Percentiles rank a stretch among this genome's conserved stretches.
Evolutionary conservation across 2,113 vertebrate genomes (phyloP).

Genomic region (Machaerirhynchus nigripectus): DNA sequence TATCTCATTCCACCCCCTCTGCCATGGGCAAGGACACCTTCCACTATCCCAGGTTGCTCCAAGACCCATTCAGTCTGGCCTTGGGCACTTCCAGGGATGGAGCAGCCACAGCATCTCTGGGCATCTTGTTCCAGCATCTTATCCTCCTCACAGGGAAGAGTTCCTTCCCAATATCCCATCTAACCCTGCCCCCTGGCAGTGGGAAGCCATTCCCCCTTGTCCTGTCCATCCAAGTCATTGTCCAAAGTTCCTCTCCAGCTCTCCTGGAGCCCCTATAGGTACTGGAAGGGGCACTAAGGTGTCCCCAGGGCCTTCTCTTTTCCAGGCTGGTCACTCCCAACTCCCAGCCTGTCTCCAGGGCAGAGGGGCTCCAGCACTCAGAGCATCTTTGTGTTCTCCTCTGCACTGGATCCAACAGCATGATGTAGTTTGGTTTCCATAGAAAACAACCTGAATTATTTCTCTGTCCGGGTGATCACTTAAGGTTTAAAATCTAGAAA

Average conservation of each 20-base stretch:
- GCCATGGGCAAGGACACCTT: neutral
- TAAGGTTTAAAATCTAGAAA: neutral
- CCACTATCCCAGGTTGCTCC: accelerated
- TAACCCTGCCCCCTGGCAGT: too few species aligned
- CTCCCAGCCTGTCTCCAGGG: neutral
- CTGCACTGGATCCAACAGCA: neutral
- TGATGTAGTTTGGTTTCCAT: neutral
- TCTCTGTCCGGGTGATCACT: neutral
- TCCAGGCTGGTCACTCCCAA: neutral
- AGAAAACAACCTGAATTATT: neutral
- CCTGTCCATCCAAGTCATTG: neutral
- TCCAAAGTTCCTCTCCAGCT: neutral
- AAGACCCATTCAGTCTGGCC: accelerated
- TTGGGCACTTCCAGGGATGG: neutral
- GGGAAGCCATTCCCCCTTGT: neutral
- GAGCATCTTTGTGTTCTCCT: neutral
- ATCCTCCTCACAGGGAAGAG: accelerated
- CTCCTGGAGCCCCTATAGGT: neutral
- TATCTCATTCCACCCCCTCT: neutral
- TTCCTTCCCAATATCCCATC: neutral
- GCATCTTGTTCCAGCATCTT: accelerated
- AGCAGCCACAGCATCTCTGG: neutral
- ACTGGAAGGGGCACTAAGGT: neutral
- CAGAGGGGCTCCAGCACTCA: neutral
- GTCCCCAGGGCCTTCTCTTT: neutral